Evolutionary conservation across 2,113 vertebrate genomes (phyloP), one percentile per base, ranked within the genome.

Genomic region (Scomber colias): DNA sequence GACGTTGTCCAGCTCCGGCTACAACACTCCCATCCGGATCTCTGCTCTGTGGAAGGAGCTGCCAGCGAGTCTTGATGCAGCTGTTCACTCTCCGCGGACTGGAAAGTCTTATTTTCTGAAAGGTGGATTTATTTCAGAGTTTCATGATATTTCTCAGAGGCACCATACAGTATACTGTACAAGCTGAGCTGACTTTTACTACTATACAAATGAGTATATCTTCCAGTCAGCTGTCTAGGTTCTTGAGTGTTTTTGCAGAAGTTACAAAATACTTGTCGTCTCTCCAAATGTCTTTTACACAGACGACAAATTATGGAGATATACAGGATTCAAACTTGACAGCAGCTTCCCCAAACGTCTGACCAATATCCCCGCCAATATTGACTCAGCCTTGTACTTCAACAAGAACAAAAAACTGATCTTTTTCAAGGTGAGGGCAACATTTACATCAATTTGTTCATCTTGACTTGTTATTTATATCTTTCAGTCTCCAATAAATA

Each of bases 231-330:
- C 24, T 27, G 24, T 27, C 24, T 27, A 27, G 1, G 24, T 27
- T 27, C 24, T 2, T 40, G 31, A 49, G 30, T 53, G 4, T 46
- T 11, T 6, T 11, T 27, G 12, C 30, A 24, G 21, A 21, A 19
- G 46, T 55, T 53, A 16, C 9, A 24, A 0, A 3, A 14, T 11
- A 2, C 11, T 2, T 56, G 51, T 57, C 11, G 57, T 24, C 19
- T 50, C 46, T 66, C 27, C 11, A 55, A 11, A 4, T 81, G 54
- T 16, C 14, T 15, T 53, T 53, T 70, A 9, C 65, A 66, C 80
- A 97, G 96, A 92, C 16, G 88, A 94, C 78, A 96, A 95, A 87
- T 78, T 96, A 6, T 96, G 96, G 96, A 90, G 95, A 63, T 96
- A 96, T 70, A 85, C 88, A 2, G 90, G 90, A 50, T 97, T 96